Conservation (phyloP, 2,113 vertebrate species). For the Pavo muticus region DNA sequence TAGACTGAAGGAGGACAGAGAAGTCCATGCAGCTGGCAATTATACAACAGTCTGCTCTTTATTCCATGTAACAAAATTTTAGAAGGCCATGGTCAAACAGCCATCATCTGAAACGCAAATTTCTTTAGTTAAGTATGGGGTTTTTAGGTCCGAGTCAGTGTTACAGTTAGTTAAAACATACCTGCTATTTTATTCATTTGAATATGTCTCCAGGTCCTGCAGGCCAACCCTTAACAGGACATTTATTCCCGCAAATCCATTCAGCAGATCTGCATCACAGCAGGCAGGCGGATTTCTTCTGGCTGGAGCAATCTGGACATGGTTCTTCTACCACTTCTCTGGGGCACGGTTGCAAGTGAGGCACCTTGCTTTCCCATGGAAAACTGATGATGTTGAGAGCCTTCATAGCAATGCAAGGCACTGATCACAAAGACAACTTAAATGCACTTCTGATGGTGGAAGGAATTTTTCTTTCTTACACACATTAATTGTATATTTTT, state of each 20-base stretch:
- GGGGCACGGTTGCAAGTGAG: neutral
- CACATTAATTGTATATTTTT: neutral
- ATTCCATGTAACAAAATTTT: neutral
- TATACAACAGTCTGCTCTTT: neutral
- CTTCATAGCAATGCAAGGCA: neutral
- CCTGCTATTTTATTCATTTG: neutral
- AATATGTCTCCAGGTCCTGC: neutral
- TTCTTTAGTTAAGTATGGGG: neutral
- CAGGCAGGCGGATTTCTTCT: neutral
- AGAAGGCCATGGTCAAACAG: rapidly evolving
- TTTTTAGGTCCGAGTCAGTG: neutral
- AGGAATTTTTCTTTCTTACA: neutral
- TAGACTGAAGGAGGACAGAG: neutral
- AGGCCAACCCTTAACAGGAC: neutral
- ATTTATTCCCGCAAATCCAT: neutral
- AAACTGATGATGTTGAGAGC: neutral
- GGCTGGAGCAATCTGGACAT: neutral
- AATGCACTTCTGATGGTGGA: neutral
- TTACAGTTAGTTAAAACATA: neutral
- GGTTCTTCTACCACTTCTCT: neutral
- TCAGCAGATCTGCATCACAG: neutral
- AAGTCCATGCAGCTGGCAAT: neutral
- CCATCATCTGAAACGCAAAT: neutral
- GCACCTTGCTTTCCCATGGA: neutral
- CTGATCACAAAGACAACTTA: neutral